These are phyloP conservation scores for Gnatocerus cornutus DNA, from an alignment of 2,888 invertebrate species.

Conservation along the genomic window DNA sequence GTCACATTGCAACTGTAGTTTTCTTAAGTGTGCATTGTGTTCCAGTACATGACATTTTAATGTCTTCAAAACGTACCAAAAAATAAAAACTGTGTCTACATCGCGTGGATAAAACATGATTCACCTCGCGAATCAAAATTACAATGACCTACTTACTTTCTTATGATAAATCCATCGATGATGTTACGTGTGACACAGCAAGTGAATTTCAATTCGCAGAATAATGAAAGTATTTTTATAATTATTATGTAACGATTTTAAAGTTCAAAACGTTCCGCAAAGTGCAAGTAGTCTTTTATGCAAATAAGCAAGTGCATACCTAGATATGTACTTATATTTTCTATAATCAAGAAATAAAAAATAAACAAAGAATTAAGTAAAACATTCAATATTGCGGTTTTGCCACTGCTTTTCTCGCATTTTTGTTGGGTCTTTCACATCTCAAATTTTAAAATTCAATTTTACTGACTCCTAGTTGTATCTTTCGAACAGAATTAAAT, in stretches of 20 bases:
- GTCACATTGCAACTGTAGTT: background rate
- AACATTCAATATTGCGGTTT: no score
- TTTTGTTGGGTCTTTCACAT: no score
- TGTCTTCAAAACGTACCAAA: background rate
- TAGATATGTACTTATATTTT: no score
- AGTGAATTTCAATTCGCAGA: constrained; percentile 27
- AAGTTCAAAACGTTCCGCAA: no score
- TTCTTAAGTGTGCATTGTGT: background rate
- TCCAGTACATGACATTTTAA: background rate
- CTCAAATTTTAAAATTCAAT: no score
- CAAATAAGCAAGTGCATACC: background rate
- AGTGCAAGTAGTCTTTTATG: background rate
- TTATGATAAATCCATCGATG: constrained; percentile 33
- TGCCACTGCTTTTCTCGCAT: no score
- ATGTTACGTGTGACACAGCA: constrained; percentile 20
- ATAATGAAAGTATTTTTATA: constrained; percentile 27
- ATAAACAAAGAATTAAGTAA: no score
- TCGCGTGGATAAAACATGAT: constrained; percentile 39
- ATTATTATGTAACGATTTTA: background rate
- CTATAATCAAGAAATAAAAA: no score
- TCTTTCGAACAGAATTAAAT: no score
- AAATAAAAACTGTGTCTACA: constrained; percentile 1
- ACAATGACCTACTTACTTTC: constrained; percentile 37
- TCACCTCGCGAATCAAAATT: constrained; percentile 43
- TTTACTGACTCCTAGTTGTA: no score